Base-by-base conservation (phyloP, 1,140 invertebrate genomes). In the Macrobrachium rosenbergii region DNA sequence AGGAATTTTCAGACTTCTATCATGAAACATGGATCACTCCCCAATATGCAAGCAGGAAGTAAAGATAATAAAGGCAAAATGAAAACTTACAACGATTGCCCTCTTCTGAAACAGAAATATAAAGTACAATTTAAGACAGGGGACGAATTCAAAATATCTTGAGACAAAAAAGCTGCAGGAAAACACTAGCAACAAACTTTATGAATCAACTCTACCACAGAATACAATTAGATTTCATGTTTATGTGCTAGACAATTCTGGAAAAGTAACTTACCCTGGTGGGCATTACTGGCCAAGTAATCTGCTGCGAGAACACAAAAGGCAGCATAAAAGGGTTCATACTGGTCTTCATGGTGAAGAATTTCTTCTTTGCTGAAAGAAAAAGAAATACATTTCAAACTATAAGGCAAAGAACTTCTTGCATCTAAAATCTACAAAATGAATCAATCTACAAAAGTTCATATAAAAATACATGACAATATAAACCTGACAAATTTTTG, bases 231-330 rank as follows among this genome's bases (percentile, higher is more conserved):
- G 19, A 76, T 17, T 37, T 37, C 45, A 59, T 19, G 12, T 77
- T n/a, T 2, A 10, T 43, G 83, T 72, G 80, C 75, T 86, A 19
- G 23, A 37, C 59, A 87, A 21, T 75, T 73, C 83, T 87, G 58
- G 88, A 77, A 89, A 76, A 87, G 88, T 84, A 85, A 94, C 95
- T 95, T 93, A 96, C 95, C 93, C 90, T 94, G 92, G 91, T 92
- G 93, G 87, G 94, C 94, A 93, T 94, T 94, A 88, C 93, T 92
- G 91, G 95, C 94, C 88, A 97, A 94, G 90, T 95, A 96, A 92
- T 96, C 95, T 17, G 95, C 94, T 82, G 95, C 94, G 89, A 96
- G 91, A 28, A 95, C 94, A 89, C 95, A 94, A 92, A 96, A 96
- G 10, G 95, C 94, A 81, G 95, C 95, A 91, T 96, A 96, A 92